Evolutionary conservation across 92 coral and sea anemone genomes (phyloP).

Genomic region (Umimayanthus kanabou): DNA sequence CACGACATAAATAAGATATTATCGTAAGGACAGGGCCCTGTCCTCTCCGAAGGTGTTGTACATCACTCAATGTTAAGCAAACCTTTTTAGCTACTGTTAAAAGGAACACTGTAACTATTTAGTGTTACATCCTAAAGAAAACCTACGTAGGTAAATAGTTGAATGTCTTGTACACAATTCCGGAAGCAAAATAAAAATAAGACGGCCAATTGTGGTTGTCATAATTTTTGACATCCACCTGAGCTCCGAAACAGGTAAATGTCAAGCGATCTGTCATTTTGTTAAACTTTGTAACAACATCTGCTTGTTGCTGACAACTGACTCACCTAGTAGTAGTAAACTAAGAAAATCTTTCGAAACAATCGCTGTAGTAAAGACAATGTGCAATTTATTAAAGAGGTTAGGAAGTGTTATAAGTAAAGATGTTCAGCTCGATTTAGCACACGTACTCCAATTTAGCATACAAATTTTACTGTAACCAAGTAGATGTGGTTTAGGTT

Average conservation of each 20-base stretch:
- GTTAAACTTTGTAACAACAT: not conserved
- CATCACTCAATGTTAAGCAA: not conserved
- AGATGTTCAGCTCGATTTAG: no score
- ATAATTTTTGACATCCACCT: not conserved
- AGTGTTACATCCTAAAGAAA: not conserved
- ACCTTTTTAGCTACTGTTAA: not conserved
- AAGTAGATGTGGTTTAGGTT: not conserved
- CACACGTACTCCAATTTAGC: no score
- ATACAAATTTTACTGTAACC: no score
- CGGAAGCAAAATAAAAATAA: no score
- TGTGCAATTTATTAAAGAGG: no score
- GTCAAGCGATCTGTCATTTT: not conserved
- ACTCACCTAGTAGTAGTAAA: not conserved
- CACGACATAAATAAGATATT: conserved; percentile 1
- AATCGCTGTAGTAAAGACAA: not conserved
- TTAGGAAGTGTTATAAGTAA: no score
- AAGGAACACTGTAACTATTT: not conserved
- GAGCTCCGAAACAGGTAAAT: conserved; percentile 8
- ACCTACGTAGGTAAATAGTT: no score
- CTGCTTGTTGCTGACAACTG: not conserved
- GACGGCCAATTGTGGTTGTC: not conserved
- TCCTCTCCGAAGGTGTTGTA: not conserved
- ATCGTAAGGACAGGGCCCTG: not conserved
- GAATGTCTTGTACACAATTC: no score
- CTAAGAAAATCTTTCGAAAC: no score